Evolutionary conservation across 35 echinoderm and acorn worm species (phyloP), one percentile per base, ranked within the genome.

Genomic region (Ophioderma brevispina): DNA sequence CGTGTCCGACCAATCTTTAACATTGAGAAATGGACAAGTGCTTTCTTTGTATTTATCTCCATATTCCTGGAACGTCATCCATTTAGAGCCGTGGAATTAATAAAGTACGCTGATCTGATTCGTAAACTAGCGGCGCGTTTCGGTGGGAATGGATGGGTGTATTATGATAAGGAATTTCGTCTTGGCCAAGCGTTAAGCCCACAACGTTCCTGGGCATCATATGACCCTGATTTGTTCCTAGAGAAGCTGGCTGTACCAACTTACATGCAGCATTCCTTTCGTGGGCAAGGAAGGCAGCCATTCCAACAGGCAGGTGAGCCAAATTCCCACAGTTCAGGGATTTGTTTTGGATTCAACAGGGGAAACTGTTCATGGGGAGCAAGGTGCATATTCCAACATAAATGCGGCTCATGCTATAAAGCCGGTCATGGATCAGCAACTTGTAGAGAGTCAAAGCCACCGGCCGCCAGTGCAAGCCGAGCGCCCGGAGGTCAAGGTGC

Each of bases 1-100:
- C 5, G 23, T 15, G 23, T 25, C 2, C 15, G 28, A 6, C 59
- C 5, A 70, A 70, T 70, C 28, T 70, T 70, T 3, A 70, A 70
- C n/a, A 82, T 90, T 38, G 55, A 90, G 5, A 31, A 75, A 25
- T 90, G 78, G 80, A 82, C 88, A 28, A 37, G 32, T 23, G 56
- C 89, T 0, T 56, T 90, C 41, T 80, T 82, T 21, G 31, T 82
- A 0, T 90, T 77, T 49, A 38, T 84, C 30, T 37, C 80, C 10
- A 40, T 90, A n/a, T 90, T 31, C 36, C 25, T 56, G 4, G 59
- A 43, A 32, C 79, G 81, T 18, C 89, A 90, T 39, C 55, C 36
- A 6, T 32, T 15, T 8, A 40, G 80, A 25, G 33, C 35, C 28
- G n/a, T n/a, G n/a, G n/a, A n/a, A n/a, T n/a, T n/a, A 76, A 39